A percentile compares a stretch with the other conserved stretches of the same genome.
Evolutionary conservation across 2,113 vertebrate species (phyloP).

Genomic region (Rafetus swinhoei): DNA sequence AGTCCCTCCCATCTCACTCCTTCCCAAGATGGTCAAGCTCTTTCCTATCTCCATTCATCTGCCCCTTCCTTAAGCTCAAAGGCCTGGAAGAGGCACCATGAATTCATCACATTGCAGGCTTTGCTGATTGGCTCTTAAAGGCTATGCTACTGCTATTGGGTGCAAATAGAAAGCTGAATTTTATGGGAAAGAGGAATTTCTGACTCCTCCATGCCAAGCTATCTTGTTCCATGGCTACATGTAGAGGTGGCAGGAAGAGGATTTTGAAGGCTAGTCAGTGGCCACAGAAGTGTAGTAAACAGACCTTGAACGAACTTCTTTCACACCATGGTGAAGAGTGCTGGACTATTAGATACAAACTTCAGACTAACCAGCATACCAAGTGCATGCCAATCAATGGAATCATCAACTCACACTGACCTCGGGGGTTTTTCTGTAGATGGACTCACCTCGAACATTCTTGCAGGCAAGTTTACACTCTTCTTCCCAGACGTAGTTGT

Average conservation of each 20-base stretch:
- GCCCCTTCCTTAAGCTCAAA: neutral
- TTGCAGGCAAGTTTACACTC: constrained; percentile 89
- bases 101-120: neutral
- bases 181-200: neutral
- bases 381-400: neutral
- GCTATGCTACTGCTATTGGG: neutral
- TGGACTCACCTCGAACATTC: constrained; percentile 74
- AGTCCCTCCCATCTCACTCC: neutral
- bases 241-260: neutral
- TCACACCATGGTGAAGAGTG: neutral
- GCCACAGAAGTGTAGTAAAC: neutral
- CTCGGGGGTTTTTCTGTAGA: neutral
- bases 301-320: neutral
- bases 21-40: neutral
- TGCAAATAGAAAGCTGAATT: neutral
- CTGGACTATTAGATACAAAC: neutral
- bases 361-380: no score
- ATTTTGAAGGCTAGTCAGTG: neutral
- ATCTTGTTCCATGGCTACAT: neutral
- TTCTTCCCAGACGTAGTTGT: constrained; percentile 88
- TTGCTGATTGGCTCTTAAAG: neutral
- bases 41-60: neutral
- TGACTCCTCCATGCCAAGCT: neutral
- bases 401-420: neutral
- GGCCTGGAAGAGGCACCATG: neutral